Evolutionary conservation across 2,797 vertebrate species (phyloP).

Genomic region (Pitangus sulphuratus): DNA sequence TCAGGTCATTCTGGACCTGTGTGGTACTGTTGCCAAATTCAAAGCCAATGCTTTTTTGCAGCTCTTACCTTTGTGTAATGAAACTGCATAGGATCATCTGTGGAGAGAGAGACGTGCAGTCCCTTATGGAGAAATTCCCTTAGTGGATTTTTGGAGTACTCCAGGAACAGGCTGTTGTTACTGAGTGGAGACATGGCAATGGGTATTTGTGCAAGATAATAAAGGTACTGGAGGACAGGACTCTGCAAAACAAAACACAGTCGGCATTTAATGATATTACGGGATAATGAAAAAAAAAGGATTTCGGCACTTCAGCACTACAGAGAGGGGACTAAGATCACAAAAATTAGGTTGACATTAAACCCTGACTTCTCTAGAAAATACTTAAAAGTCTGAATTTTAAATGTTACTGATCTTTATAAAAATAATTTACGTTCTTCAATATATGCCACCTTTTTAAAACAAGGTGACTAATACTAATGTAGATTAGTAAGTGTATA

Average conservation of each 20-base stretch:
- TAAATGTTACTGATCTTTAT: neutral
- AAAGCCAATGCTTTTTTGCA: neutral
- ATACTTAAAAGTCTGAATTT: neutral
- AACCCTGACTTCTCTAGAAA: neutral
- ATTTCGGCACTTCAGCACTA: neutral
- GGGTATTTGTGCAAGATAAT: slow-evolving; percentile 94
- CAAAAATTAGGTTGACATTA: neutral
- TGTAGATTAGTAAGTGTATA: neutral
- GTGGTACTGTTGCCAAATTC: neutral
- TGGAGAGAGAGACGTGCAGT: slow-evolving; percentile 92
- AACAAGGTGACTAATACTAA: neutral
- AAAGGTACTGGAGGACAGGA: slow-evolving; percentile 95
- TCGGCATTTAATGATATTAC: neutral
- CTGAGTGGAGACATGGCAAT: slow-evolving; percentile 98
- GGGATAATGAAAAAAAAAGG: neutral
- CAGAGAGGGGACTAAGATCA: neutral
- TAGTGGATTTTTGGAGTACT: slow-evolving; percentile 96
- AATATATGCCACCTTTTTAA: neutral
- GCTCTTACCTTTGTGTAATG: slow-evolving; percentile 94
- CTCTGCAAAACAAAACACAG: slow-evolving; percentile 81
- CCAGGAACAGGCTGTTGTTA: slow-evolving; percentile 96
- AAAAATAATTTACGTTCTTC: neutral
- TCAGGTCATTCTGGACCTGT: neutral
- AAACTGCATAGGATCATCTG: slow-evolving; percentile 97
- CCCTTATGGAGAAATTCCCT: slow-evolving; percentile 95